Conservation (phyloP, 2,888 invertebrate species). For the Morpho achilles region DNA sequence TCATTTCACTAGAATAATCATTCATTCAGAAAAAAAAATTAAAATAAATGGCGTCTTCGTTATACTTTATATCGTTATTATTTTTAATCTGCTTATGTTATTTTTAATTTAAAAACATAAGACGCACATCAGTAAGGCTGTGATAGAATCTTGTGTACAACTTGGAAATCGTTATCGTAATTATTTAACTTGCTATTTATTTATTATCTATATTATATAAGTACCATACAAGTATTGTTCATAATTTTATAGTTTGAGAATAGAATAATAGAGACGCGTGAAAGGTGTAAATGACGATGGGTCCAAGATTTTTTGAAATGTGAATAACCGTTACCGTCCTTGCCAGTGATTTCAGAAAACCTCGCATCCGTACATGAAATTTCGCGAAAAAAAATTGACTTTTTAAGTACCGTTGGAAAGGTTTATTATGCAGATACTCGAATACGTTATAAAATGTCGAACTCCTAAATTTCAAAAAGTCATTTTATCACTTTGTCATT, state of each 20-base stretch:
- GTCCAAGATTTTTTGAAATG: slow-evolving; percentile 37
- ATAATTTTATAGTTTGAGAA: slow-evolving; percentile 51
- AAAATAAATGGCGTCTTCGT: no score
- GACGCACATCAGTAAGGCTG: slow-evolving; percentile 74
- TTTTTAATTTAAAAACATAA: slow-evolving; percentile 35
- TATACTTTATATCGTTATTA: no score
- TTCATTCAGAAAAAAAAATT: no score
- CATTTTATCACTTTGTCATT: no score
- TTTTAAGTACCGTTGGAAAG: neutral
- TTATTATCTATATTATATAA: slow-evolving; percentile 34
- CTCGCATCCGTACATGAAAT: slow-evolving; percentile 18
- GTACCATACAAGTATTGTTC: slow-evolving; percentile 72
- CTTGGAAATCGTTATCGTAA: slow-evolving; percentile 51
- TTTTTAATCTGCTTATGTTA: neutral
- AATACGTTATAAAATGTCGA: slow-evolving; percentile 17
- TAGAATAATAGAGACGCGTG: slow-evolving; percentile 47
- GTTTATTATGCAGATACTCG: slow-evolving; percentile 29
- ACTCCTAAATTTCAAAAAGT: no score
- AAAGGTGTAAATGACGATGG: slow-evolving; percentile 41
- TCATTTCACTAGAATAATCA: no score
- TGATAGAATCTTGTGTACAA: slow-evolving; percentile 60
- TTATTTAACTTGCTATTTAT: slow-evolving; percentile 40
- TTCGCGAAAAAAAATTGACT: slow-evolving; percentile 3
- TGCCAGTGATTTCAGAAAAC: slow-evolving; percentile 48
- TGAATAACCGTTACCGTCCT: slow-evolving; percentile 59